Conservation (phyloP, 2,113 vertebrate genomes). For the Helogale parvula region DNA sequence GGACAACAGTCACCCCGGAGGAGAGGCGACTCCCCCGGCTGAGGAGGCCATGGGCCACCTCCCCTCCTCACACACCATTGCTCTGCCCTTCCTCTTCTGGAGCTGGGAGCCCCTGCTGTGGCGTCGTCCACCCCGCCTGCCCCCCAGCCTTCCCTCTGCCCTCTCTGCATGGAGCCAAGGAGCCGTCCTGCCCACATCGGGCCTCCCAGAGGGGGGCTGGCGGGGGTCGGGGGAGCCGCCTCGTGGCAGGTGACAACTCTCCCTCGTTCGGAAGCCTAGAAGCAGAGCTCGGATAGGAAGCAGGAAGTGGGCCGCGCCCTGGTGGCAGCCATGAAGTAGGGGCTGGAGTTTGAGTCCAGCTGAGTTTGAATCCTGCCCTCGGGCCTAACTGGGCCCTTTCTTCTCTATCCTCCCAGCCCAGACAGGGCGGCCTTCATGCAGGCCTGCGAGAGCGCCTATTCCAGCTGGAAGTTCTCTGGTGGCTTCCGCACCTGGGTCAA, state of each 20-base stretch:
- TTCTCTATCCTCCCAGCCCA: constrained; percentile 79
- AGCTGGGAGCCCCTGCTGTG: neutral
- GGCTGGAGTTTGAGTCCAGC: neutral
- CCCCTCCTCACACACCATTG: rapidly evolving
- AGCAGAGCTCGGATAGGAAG: neutral
- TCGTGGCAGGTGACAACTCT: neutral
- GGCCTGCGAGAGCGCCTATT: constrained; percentile 95
- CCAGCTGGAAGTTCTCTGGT: constrained; percentile 97
- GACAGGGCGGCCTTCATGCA: constrained; percentile 94
- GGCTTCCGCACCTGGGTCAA: constrained; percentile 99
- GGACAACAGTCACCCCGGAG: rapidly evolving
- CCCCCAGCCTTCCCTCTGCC: neutral
- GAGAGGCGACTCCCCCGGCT: too few species aligned
- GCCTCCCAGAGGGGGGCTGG: neutral
- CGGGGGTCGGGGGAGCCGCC: neutral
- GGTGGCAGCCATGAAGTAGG: neutral
- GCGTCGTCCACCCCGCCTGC: neutral
- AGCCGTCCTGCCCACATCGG: too few species aligned
- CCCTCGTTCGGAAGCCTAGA: neutral
- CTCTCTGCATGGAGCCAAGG: neutral
- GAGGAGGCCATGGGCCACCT: neutral
- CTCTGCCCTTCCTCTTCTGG: neutral
- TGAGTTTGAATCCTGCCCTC: rapidly evolving
- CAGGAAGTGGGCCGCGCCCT: neutral
- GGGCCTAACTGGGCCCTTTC: neutral